A percentile compares a stretch with the other conserved stretches of the same genome.
Conservation (phyloP, 2,113 vertebrate species). For the Taxidea taxus region DNA sequence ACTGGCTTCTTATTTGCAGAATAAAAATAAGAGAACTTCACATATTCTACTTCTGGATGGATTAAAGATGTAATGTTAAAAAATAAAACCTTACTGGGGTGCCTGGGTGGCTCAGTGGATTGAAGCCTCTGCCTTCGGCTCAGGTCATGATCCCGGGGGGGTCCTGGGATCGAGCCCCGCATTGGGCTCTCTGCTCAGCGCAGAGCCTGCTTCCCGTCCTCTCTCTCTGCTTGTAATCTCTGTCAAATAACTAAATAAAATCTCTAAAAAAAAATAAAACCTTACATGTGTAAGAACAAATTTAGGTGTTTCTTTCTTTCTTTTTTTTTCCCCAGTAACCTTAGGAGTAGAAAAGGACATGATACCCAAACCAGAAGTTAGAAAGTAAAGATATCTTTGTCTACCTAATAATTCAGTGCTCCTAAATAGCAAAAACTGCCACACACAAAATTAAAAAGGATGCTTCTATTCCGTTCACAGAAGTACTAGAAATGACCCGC, state of each 20-base stretch:
- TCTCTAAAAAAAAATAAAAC: slow-evolving; percentile 10
- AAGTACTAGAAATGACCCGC: background rate
- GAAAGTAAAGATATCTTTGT: background rate
- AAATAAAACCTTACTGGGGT: background rate
- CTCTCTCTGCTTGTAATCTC: no score
- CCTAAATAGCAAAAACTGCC: background rate
- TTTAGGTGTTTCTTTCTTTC: background rate
- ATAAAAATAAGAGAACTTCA: background rate
- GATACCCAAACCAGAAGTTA: background rate
- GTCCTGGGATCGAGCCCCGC: no score
- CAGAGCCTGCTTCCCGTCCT: no score
- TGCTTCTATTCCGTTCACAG: background rate
- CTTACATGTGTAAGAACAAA: background rate
- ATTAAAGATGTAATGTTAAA: background rate
- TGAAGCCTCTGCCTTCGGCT: no score
- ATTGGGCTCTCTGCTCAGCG: no score
- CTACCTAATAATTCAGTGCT: background rate
- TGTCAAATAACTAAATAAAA: no score
- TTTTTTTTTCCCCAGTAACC: background rate
- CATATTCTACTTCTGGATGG: background rate
- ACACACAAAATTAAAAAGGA: background rate
- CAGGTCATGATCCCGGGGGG: no score
- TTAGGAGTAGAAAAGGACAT: background rate
- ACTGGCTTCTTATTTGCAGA: background rate
- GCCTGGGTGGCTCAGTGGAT: no score